These are phyloP conservation scores for Leucopternis melanops DNA, from an alignment of 2,113 vertebrate genomes.

Conservation along the genomic window DNA sequence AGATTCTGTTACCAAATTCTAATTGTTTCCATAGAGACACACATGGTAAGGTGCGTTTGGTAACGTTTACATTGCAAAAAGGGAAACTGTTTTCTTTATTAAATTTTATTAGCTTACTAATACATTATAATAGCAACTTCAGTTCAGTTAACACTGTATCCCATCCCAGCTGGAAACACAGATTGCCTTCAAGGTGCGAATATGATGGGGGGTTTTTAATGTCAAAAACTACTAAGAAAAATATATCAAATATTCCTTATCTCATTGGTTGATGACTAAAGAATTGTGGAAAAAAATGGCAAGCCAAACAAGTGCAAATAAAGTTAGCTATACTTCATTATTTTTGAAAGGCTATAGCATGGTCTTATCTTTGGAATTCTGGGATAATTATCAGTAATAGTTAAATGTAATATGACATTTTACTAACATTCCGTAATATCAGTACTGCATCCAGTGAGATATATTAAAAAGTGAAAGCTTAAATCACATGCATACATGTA, in stretches of 20 bases:
- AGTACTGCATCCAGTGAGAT: not conserved
- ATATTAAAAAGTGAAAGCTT: not conserved
- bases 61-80: not conserved
- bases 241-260: not conserved
- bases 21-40: conserved; percentile 1
- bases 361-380: not conserved
- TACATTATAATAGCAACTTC: not conserved
- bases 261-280: not conserved
- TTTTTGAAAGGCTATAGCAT: not conserved
- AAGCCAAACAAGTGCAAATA: not conserved
- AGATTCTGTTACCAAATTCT: not conserved
- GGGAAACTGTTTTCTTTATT: not conserved
- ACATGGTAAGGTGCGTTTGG: not conserved
- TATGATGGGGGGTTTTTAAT: not conserved
- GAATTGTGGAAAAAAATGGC: not conserved
- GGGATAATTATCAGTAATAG: not conserved
- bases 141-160: not conserved
- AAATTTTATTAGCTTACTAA: not conserved
- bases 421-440: not conserved
- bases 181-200: not conserved
- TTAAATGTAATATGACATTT: not conserved
- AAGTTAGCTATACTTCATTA: not conserved
- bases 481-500: too few species aligned
- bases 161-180: not conserved
- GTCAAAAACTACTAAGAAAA: not conserved